These are phyloP conservation scores for Coendou prehensilis DNA, from an alignment of 2,797 vertebrate genomes.

Conservation along the genomic window DNA sequence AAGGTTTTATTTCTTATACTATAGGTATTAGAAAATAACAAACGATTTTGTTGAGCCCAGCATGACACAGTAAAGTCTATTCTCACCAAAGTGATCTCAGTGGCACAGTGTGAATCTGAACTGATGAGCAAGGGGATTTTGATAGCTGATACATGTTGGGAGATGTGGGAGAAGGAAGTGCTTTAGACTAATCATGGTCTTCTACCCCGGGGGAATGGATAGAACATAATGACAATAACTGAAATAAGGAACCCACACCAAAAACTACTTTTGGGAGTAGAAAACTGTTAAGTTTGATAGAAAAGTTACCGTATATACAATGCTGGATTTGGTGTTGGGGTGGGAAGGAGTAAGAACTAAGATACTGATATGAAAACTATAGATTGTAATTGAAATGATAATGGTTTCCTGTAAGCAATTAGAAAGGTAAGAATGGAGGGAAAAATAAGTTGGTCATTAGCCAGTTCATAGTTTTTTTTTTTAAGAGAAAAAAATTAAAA, in stretches of 20 bases:
- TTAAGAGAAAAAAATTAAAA: background rate
- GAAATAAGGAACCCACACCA: background rate
- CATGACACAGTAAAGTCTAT: background rate
- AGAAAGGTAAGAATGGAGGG: background rate
- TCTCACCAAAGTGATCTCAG: background rate
- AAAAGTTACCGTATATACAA: background rate
- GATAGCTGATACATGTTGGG: background rate
- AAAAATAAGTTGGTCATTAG: background rate
- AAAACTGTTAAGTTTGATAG: background rate
- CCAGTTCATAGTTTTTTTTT: background rate
- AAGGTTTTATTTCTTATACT: background rate
- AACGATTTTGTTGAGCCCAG: background rate
- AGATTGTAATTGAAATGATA: background rate
- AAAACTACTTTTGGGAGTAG: background rate
- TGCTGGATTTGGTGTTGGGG: background rate
- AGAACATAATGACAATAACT: background rate
- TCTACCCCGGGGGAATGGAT: background rate
- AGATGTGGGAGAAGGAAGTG: background rate
- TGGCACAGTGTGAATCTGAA: background rate
- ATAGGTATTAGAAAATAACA: background rate
- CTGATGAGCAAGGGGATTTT: background rate
- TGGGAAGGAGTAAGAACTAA: background rate
- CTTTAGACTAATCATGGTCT: background rate
- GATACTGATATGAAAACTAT: background rate
- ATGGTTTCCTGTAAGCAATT: background rate